phyloP scores from a whole-genome alignment of 2,888 invertebrate species.

The Druceiella hillmani region DNA sequence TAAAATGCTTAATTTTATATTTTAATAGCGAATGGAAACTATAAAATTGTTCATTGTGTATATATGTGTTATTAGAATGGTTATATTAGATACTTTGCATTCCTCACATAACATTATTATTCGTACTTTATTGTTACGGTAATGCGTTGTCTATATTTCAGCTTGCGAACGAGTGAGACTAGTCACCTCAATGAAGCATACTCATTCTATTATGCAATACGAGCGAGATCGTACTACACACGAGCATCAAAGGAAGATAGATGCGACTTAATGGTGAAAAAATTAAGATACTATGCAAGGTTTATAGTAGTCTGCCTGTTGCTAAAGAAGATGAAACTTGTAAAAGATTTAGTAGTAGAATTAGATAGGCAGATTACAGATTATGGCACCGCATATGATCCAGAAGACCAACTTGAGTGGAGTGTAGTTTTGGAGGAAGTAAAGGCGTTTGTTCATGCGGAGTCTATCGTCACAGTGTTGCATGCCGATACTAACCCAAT shows the following conservation, averaged over 20 bases:
- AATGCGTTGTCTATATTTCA: slow-evolving; percentile 41
- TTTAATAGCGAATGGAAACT: too few species aligned
- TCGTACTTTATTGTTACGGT: background rate
- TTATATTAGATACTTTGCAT: too few species aligned
- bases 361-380: slow-evolving; percentile 91
- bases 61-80: too few species aligned
- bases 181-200: slow-evolving; percentile 94
- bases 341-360: slow-evolving; percentile 87
- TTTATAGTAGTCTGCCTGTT: slow-evolving; percentile 95
- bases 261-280: slow-evolving; percentile 95
- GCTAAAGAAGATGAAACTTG: slow-evolving; percentile 88
- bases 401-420: slow-evolving; percentile 97
- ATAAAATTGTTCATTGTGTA: too few species aligned
- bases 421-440: slow-evolving; percentile 91
- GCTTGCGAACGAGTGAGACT: slow-evolving; percentile 92
- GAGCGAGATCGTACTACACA: slow-evolving; percentile 91
- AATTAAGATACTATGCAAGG: slow-evolving; percentile 88
- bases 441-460: slow-evolving; percentile 89
- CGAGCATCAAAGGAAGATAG: slow-evolving; percentile 90
- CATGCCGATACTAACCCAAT: slow-evolving; percentile 84
- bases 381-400: slow-evolving; percentile 92
- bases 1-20: too few species aligned
- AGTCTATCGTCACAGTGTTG: slow-evolving; percentile 81
- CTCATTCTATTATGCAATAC: slow-evolving; percentile 93
- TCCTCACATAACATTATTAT: background rate